These are phyloP conservation scores for Luehdorfia chinensis DNA, from an alignment of 1,140 invertebrate genomes.

Conservation along the genomic window DNA sequence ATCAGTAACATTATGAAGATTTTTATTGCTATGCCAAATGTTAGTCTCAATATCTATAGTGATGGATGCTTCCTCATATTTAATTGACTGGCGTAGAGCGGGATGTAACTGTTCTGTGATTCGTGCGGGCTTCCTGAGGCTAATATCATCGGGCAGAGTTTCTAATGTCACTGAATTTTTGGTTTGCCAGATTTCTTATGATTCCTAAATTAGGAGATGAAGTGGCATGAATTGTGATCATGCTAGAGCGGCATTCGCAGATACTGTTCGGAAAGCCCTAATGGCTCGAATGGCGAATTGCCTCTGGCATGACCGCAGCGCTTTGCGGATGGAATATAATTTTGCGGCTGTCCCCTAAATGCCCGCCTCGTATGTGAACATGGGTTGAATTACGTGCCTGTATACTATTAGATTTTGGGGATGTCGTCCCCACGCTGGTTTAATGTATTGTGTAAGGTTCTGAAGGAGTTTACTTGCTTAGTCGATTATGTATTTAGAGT, in stretches of 20 bases:
- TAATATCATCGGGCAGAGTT: neutral
- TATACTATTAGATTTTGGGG: no score
- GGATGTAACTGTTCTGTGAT: no score
- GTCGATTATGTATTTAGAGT: neutral
- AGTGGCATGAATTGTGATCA: neutral
- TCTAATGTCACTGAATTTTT: neutral
- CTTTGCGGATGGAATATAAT: neutral
- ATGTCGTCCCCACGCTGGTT: no score
- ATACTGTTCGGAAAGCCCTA: neutral
- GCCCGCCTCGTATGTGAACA: neutral
- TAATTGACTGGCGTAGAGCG: neutral
- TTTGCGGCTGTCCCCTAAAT: neutral
- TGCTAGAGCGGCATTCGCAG: neutral
- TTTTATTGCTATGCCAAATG: neutral
- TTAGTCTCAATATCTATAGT: neutral
- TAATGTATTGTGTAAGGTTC: no score
- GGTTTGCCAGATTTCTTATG: no score
- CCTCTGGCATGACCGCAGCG: neutral
- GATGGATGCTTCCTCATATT: neutral
- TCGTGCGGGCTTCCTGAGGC: neutral
- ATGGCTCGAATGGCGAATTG: neutral
- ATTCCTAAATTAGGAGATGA: neutral
- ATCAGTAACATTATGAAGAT: neutral
- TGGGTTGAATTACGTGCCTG: neutral
- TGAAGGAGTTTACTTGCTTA: neutral